phyloP scores from a whole-genome alignment of 2,113 vertebrate species.

The Numenius arquata region DNA sequence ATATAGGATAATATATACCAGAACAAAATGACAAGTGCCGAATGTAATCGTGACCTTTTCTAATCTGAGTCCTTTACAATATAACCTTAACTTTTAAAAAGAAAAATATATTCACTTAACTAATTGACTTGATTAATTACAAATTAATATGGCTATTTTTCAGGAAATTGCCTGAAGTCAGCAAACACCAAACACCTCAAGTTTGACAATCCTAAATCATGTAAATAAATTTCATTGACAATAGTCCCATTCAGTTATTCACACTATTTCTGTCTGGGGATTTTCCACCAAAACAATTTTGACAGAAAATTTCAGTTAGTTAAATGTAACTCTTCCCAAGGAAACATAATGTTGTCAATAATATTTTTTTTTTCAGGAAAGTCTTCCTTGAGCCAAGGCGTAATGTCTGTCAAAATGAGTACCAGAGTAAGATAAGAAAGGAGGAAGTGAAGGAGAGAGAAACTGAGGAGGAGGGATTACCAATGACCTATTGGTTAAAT shows the following conservation, averaged over 20 bases:
- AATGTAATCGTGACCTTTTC: background rate
- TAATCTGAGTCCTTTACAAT: background rate
- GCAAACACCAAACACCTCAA: background rate
- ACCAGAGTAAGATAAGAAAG: background rate
- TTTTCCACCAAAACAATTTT: background rate
- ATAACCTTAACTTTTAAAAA: background rate
- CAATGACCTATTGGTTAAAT: background rate
- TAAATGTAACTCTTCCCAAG: background rate
- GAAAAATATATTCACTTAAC: background rate
- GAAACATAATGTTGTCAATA: background rate
- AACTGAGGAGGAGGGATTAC: background rate
- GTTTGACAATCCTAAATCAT: background rate
- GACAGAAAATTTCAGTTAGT: background rate
- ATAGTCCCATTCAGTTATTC: background rate
- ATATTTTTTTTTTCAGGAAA: background rate
- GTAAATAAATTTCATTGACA: background rate
- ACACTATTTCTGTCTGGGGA: background rate
- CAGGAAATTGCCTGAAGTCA: background rate
- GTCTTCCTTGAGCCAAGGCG: background rate
- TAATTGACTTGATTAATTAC: background rate
- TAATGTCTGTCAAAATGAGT: background rate
- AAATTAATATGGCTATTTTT: background rate
- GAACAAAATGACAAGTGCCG: background rate
- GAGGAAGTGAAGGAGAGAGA: background rate
- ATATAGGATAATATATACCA: background rate